Percentiles rank a stretch among this genome's conserved stretches.
Evolutionary conservation across 2,113 vertebrate genomes (phyloP).

Genomic region (Balaeniceps rex): DNA sequence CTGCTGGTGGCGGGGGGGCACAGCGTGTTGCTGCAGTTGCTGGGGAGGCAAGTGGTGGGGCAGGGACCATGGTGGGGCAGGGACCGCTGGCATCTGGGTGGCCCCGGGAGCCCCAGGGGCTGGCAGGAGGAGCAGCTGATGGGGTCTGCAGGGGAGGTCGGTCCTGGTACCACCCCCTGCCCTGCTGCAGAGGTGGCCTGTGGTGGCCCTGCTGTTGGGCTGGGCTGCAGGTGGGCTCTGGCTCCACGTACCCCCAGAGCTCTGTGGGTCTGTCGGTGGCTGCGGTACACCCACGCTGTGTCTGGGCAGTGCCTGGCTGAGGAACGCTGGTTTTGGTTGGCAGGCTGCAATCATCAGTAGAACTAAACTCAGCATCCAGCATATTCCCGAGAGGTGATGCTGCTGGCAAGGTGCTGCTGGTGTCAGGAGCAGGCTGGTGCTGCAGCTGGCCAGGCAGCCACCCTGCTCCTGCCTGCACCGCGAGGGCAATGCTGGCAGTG

Average conservation of each 20-base stretch:
- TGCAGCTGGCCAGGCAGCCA: not conserved
- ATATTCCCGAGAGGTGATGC: accelerated
- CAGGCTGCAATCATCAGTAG: not conserved
- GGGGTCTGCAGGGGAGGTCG: not conserved
- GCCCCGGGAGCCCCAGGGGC: not conserved
- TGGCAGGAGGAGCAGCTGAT: not conserved
- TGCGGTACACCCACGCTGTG: not conserved
- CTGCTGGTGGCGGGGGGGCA: not conserved
- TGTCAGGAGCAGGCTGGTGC: not conserved
- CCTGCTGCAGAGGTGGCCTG: not conserved
- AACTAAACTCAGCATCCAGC: not conserved
- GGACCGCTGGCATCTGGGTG: not conserved
- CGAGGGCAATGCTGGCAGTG: accelerated
- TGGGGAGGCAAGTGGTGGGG: accelerated
- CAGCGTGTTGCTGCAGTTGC: not conserved
- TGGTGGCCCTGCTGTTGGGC: not conserved
- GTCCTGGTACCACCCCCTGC: not conserved
- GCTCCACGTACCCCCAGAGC: not conserved
- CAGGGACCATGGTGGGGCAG: accelerated
- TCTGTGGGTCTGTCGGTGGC: no score
- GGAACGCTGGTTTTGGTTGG: not conserved
- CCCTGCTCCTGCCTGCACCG: not conserved
- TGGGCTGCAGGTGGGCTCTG: not conserved
- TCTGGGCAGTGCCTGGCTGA: not conserved
- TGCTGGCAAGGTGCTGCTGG: not conserved